Conservation (phyloP, 2,113 vertebrate genomes). For the human (Homo sapiens) region DNA sequence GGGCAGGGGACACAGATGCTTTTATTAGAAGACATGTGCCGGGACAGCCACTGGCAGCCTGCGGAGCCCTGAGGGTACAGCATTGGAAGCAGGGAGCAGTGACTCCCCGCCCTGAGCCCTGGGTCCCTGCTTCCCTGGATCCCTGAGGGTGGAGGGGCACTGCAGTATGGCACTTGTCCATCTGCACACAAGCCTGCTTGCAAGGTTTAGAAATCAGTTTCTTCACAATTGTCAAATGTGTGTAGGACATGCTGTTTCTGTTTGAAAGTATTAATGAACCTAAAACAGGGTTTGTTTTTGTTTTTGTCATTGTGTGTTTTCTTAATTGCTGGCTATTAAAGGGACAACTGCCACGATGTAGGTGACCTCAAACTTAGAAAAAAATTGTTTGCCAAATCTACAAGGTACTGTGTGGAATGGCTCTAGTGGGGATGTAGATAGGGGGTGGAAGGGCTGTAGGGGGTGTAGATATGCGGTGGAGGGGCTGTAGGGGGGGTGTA, state of each 20-base stretch:
- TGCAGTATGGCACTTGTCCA: not conserved
- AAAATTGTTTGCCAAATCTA: not conserved
- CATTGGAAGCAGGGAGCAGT: not conserved
- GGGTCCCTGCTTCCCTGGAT: not conserved
- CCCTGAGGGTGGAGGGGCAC: not conserved
- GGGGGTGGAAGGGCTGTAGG: too few species aligned
- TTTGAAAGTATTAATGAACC: not conserved
- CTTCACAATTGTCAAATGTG: not conserved
- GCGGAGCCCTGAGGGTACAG: rapidly evolving
- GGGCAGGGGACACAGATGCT: not conserved
- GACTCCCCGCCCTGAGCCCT: rapidly evolving
- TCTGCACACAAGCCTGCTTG: not conserved
- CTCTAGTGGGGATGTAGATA: too few species aligned
- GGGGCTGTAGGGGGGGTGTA: too few species aligned
- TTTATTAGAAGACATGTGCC: not conserved
- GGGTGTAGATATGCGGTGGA: too few species aligned
- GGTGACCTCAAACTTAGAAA: not conserved
- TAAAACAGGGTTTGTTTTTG: not conserved
- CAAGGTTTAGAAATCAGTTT: not conserved
- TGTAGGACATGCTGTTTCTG: not conserved
- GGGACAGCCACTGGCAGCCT: too few species aligned
- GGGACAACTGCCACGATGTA: not conserved
- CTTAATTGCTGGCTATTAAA: not conserved
- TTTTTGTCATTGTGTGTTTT: not conserved
- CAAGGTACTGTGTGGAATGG: not conserved